These are phyloP conservation scores for Ophiothrix spiculata DNA, from an alignment of 35 echinoderm and acorn worm species.

Conservation along the genomic window DNA sequence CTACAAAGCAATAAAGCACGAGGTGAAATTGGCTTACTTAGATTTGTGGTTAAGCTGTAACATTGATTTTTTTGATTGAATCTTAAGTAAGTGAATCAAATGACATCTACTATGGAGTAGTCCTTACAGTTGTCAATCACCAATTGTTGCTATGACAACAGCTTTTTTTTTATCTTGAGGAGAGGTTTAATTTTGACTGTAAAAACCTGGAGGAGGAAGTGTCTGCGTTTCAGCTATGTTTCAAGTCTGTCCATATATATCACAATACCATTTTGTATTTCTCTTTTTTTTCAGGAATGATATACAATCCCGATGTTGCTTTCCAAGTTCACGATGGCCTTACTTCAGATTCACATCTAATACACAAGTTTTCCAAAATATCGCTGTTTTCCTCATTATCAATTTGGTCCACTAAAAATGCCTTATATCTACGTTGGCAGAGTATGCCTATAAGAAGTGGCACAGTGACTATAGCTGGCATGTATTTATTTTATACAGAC, in stretches of 20 bases:
- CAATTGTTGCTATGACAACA: too few relatives aligned
- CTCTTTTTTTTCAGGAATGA: not conserved
- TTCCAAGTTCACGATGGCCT: constrained; percentile 28
- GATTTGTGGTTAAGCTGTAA: too few relatives aligned
- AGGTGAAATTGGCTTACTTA: too few relatives aligned
- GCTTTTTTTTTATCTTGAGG: too few relatives aligned
- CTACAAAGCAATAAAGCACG: too few relatives aligned
- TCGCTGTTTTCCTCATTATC: not conserved
- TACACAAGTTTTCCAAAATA: not conserved
- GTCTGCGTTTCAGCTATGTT: not conserved
- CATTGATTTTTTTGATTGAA: too few relatives aligned
- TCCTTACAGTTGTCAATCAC: too few relatives aligned
- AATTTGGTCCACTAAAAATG: constrained; percentile 13
- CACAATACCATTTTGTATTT: not conserved
- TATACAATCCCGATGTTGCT: not conserved
- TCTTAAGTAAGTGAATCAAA: too few relatives aligned
- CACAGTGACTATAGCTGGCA: not conserved
- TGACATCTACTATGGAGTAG: too few relatives aligned
- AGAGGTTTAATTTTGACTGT: not conserved
- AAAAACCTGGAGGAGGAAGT: not conserved
- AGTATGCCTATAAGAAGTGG: not conserved
- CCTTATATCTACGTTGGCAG: constrained; percentile 9
- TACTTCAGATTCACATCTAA: not conserved
- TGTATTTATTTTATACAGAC: constrained; percentile 20
- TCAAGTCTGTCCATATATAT: not conserved